These are phyloP conservation scores for Nemotelus pantherinus DNA, from an alignment of 2,888 invertebrate species.

Conservation along the genomic window DNA sequence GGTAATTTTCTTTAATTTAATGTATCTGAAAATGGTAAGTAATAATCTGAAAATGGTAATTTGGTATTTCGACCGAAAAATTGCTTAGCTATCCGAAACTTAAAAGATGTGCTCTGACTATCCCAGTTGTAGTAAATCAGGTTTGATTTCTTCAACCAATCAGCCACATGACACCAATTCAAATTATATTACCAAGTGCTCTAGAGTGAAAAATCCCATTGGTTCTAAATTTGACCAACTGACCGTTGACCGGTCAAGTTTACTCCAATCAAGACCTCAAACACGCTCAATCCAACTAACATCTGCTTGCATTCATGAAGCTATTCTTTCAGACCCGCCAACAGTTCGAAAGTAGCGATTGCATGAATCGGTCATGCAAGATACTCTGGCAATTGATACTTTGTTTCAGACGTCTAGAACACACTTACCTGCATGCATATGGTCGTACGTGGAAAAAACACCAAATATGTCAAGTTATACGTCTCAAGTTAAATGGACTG, in stretches of 20 bases:
- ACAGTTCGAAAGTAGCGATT: neutral
- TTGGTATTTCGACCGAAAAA: neutral
- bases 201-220: too few relatives aligned
- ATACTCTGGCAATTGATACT: neutral
- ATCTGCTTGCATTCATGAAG: neutral
- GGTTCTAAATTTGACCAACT: slow-evolving; percentile 14
- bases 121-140: too few relatives aligned
- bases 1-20: too few relatives aligned
- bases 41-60: too few relatives aligned
- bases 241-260: slow-evolving; percentile 37
- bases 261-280: neutral
- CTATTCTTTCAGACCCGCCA: neutral
- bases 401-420: slow-evolving; percentile 14
- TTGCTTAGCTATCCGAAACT: neutral
- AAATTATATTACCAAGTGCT: too few relatives aligned
- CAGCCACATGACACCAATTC: too few relatives aligned
- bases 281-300: neutral
- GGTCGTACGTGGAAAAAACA: neutral
- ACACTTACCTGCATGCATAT: neutral
- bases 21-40: too few relatives aligned
- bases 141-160: too few relatives aligned
- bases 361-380: neutral
- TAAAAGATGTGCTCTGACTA: neutral
- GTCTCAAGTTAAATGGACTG: slow-evolving; percentile 46
- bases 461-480: slow-evolving; percentile 46